A percentile compares a stretch with the other conserved stretches of the same genome.
Evolutionary conservation across 2,797 vertebrate species (phyloP).

Genomic region (Macropus fuliginosus): DNA sequence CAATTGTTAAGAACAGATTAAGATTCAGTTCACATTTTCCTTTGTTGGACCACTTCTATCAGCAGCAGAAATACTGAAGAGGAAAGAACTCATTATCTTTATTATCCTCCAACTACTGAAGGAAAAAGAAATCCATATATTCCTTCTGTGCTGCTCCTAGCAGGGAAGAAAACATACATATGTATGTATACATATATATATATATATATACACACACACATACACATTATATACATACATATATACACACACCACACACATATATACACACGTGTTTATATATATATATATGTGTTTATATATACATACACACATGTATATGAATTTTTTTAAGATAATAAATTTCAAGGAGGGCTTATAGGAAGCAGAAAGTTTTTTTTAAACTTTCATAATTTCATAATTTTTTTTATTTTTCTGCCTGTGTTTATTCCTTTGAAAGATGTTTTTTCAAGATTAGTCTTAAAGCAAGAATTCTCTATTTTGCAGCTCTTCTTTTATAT

Average conservation of each 20-base stretch:
- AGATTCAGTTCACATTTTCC: slow-evolving; percentile 23
- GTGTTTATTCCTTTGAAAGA: slow-evolving; percentile 15
- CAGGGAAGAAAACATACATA: slow-evolving; percentile 1
- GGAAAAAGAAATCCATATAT: not conserved
- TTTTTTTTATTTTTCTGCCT: slow-evolving; percentile 37
- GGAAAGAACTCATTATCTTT: slow-evolving; percentile 23
- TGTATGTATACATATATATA: not conserved
- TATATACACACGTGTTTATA: too few relatives aligned
- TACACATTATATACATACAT: not conserved
- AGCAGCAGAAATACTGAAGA: slow-evolving; percentile 41
- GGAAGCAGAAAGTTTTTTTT: not conserved
- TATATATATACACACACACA: too few relatives aligned
- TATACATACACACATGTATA: too few relatives aligned
- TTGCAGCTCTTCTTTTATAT: slow-evolving; percentile 41
- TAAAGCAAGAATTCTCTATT: slow-evolving; percentile 20
- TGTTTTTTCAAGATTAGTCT: slow-evolving; percentile 9
- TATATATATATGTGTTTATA: too few relatives aligned
- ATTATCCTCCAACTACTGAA: slow-evolving; percentile 22
- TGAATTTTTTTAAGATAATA: not conserved
- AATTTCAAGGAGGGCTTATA: not conserved
- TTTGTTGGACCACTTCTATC: slow-evolving; percentile 33
- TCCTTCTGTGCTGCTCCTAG: slow-evolving; percentile 24
- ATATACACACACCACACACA: not conserved
- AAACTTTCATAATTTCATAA: slow-evolving; percentile 8
- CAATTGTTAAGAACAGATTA: not conserved